Evolutionary conservation across 2,113 vertebrate species (phyloP), one percentile per base, ranked within the genome.

Genomic region (Oryzias melastigma): DNA sequence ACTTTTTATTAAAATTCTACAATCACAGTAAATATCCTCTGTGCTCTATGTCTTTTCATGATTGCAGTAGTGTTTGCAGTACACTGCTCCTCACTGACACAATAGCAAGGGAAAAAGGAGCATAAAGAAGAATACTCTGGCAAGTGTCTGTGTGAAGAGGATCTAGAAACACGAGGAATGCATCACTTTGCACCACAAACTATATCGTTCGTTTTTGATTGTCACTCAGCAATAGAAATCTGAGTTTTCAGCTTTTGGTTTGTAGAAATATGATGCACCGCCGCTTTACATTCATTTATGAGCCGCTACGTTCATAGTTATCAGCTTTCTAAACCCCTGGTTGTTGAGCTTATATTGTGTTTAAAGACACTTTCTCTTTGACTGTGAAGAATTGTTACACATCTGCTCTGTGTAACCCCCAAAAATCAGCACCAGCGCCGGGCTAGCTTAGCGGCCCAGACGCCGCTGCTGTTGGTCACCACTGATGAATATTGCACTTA

Each of bases 201-300:
- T 0, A 15, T 45, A 45, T 16, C n/a, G 43, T 48, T 50, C 64
- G 47, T 25, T 29, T 45, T 57, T 81, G 90, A 91, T 90, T 91
- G 90, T 90, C 89, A 64, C 81, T 77, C 58, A 83, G 81, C 82
- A 82, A 58, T 68, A 54, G 55, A 17, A 64, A 65, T 47, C n/a
- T 47, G 52, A 65, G 29, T 52, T 72, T 45, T 72, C 49, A 54
- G 58, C 4, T 52, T 81, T 85, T 82, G 77, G 82, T 87, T 80
- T 68, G 57, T 19, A 73, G 54, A 61, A 19, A 68, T 56, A 73
- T 43, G 12, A 17, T 1, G 13, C 43, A 25, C 19, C n/a, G 25
- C 46, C 57, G 42, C 57, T 53, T 14, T 77, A 84, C 79, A 87
- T 76, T 82, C 76, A 80, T 58, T 19, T 42, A 64, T 49, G 54